Base-by-base conservation (phyloP, 2,113 vertebrate species). In the Zosterops borbonicus region DNA sequence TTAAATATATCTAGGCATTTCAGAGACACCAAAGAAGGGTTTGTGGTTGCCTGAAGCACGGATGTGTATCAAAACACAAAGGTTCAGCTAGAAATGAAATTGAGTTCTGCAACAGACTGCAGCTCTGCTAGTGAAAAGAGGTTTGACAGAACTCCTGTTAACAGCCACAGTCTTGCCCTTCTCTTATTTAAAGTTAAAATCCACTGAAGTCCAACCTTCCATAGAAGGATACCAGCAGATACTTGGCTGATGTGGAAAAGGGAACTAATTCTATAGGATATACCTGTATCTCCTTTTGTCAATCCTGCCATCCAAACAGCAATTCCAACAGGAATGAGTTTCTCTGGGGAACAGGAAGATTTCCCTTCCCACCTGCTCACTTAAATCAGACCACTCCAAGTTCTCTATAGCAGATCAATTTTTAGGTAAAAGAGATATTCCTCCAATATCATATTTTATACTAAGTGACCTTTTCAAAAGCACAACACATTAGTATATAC, bases 1-100 rank as follows among this genome's bases (percentile, higher is more conserved):
- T 89, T 81, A 89, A 93, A 94, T 39, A 73, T 41, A 84, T 41
- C 55, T 7, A 56, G 53, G 85, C 39, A 77, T 71, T 84, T 58
- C 60, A 78, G 68, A 88, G 75, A 78, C 85, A 93, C 53, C 41
- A 41, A 52, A 65, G 63, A 46, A 81, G 83, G 73, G 50, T 82
- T n/a, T 93, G 76, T 64, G 33, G 80, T 44, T 86, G 67, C 24
- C 49, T 33, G 80, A 78, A 28, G 73, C 81, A 84, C 8, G 0
- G 13, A 16, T 29, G n/a, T 39, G 7, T 35, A 92, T 29, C 49
- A 89, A 64, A 96, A 79, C 47, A 80, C 44, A 39, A n/a, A 41
- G 49, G 14, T 89, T 21, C 77, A 78, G 58, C 42, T 24, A 19
- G 27, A 85, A 58, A 0, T 58, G 35, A 58, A 83, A 56, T 29